Percentiles rank a stretch among this genome's conserved stretches.
These are phyloP conservation scores for Embidobia sp. DNA, from an alignment of 2,888 invertebrate genomes.

Conservation along the genomic window DNA sequence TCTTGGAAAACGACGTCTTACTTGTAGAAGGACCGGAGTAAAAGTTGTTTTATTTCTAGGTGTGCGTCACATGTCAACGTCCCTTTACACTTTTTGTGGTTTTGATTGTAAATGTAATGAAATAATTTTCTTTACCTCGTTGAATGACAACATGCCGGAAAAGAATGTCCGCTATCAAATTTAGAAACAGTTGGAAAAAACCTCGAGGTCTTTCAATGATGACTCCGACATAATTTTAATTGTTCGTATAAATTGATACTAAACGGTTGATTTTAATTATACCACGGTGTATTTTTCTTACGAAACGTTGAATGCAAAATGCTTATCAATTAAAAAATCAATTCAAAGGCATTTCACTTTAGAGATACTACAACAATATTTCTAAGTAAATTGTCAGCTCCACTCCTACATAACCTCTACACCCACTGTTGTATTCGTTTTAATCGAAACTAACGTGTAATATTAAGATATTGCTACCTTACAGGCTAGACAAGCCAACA, in stretches of 20 bases:
- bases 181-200: too few species aligned
- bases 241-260: too few species aligned
- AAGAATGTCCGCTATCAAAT: too few species aligned
- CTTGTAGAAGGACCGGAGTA: background rate
- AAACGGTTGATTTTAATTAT: too few species aligned
- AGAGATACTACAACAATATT: too few species aligned
- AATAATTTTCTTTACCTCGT: constrained; percentile 6
- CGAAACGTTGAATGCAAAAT: too few species aligned
- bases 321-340: too few species aligned
- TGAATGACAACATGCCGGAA: too few species aligned
- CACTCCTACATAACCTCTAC: constrained; percentile 16
- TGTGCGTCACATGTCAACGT: constrained; percentile 4
- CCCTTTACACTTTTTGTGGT: background rate
- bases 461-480: constrained; percentile 30
- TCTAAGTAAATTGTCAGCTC: constrained; percentile 13
- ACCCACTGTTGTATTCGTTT: constrained; percentile 22
- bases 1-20: constrained; percentile 15
- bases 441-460: constrained; percentile 4
- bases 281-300: too few species aligned
- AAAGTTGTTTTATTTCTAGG: constrained; percentile 9
- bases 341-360: too few species aligned
- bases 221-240: too few species aligned
- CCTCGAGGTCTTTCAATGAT: too few species aligned
- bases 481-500: constrained; percentile 18
- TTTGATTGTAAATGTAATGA: background rate